Evolutionary conservation across 2,113 vertebrate species (phyloP), one percentile per base, ranked within the genome.

Genomic region (Trogon melanurus): DNA sequence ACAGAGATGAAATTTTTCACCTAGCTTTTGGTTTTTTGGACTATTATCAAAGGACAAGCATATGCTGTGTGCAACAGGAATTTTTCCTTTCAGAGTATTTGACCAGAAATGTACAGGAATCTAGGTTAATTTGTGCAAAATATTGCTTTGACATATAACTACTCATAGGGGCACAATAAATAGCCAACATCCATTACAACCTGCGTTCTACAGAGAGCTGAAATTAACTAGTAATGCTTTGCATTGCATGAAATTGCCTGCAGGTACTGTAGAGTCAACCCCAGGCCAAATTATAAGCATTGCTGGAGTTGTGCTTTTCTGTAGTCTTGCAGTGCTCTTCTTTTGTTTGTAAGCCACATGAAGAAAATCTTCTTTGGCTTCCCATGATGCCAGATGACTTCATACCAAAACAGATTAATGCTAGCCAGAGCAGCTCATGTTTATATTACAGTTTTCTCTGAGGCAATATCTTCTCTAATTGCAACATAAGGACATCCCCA

Each of bases 361-460:
- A 91, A 79, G 58, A 87, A 97, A 96, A 96, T 56, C n/a, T 65
- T 84, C 79, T 93, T 94, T 21, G 56, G 50, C 70, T 96, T 94
- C 93, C 87, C 70, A 41, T 75, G 61, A 89, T 76, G 61, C 27
- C 62, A 85, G 61, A 73, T 65, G 67, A 67, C 58, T 96, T 96
- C 38, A 57, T 53, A 92, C 96, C 91, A 92, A 94, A 96, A 94
- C 38, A 87, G 47, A 96, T 97, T 91, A 92, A 88, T 58, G 76
- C 23, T 80, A 87, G 47, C 47, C 88, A 66, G 57, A 86, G 48
- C 25, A 94, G n/a, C 70, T 90, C 56, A 29, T 97, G 91, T 92
- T 97, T 96, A 96, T 94, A 85, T 85, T 56, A 79, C 67, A 21
- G 19, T 95, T 96, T 98, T 91, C 96, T 97, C 96, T 76, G 76